phyloP scores from a whole-genome alignment of 2,888 invertebrate genomes.

The Paralinhomoeus sp. region DNA sequence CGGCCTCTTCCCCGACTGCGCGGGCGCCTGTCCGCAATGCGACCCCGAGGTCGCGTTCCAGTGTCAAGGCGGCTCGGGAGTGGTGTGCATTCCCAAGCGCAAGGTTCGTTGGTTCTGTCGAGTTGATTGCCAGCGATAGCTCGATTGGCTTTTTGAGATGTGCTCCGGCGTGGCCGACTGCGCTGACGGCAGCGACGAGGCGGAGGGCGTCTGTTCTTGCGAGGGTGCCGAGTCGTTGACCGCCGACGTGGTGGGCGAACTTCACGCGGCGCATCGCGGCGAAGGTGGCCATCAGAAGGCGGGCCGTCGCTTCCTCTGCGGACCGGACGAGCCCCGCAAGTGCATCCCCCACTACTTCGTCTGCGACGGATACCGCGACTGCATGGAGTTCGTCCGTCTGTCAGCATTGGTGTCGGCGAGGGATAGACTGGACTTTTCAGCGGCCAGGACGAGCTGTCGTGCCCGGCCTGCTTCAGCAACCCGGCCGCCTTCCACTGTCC shows the following conservation, averaged over 20 bases:
- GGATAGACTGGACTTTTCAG: background rate
- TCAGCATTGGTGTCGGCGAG: too few relatives aligned
- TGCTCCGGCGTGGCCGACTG: background rate
- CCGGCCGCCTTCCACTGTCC: background rate
- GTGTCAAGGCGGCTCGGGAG: background rate
- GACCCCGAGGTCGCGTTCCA: background rate
- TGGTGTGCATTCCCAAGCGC: background rate
- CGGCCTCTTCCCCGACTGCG: background rate
- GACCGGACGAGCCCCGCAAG: background rate
- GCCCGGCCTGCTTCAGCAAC: background rate
- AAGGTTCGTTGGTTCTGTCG: background rate
- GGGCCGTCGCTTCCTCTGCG: too few relatives aligned
- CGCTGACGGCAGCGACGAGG: background rate
- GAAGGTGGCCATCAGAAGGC: too few relatives aligned
- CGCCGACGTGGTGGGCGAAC: too few relatives aligned
- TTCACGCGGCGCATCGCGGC: too few relatives aligned
- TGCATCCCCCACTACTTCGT: background rate
- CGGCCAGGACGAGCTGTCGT: background rate
- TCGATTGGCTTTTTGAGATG: background rate
- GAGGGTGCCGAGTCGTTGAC: background rate
- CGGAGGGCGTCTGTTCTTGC: background rate
- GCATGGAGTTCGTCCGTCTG: background rate
- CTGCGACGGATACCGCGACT: slow-evolving; percentile 1
- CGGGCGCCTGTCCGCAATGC: background rate
- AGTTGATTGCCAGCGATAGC: background rate